A percentile compares a stretch with the other conserved stretches of the same genome.
These are phyloP conservation scores for Odontomachus brunneus DNA, from an alignment of 1,140 invertebrate genomes.

Conservation along the genomic window DNA sequence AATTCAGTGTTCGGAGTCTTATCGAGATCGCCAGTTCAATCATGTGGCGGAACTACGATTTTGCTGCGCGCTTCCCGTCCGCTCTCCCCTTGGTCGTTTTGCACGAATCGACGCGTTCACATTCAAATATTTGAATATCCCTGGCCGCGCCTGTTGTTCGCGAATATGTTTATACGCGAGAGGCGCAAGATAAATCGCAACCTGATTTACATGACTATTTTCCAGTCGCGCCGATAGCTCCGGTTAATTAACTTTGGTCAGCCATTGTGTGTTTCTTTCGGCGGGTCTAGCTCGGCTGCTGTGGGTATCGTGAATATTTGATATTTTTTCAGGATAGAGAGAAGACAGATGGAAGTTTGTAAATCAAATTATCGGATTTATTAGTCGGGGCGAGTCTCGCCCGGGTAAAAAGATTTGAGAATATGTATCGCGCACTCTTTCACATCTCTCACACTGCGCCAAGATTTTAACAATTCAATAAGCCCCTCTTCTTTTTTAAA, in stretches of 20 bases:
- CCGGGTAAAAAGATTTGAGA: neutral
- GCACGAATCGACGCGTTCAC: conserved; percentile 47
- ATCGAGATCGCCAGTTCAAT: conserved; percentile 49
- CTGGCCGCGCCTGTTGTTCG: conserved; percentile 14
- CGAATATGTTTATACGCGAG: conserved; percentile 53
- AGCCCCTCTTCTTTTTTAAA: neutral
- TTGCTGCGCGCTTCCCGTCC: conserved; percentile 19
- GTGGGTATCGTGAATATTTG: neutral
- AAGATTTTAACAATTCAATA: conserved; percentile 31
- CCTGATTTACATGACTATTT: conserved; percentile 55
- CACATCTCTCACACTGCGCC: neutral
- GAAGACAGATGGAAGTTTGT: neutral
- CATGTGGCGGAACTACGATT: conserved; percentile 45
- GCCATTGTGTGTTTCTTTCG: too few species aligned
- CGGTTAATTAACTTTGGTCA: conserved; percentile 24
- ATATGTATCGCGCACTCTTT: neutral
- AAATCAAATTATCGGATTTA: neutral
- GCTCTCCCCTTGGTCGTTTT: neutral
- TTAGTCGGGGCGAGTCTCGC: neutral
- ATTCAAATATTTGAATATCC: conserved; percentile 52
- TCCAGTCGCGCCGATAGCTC: conserved; percentile 17
- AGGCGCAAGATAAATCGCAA: conserved; percentile 38
- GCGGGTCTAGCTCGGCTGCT: neutral
- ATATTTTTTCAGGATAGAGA: neutral
- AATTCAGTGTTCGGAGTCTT: conserved; percentile 49